phyloP scores from a whole-genome alignment of 2,113 vertebrate species.

The Corythornis madagascariensis region DNA sequence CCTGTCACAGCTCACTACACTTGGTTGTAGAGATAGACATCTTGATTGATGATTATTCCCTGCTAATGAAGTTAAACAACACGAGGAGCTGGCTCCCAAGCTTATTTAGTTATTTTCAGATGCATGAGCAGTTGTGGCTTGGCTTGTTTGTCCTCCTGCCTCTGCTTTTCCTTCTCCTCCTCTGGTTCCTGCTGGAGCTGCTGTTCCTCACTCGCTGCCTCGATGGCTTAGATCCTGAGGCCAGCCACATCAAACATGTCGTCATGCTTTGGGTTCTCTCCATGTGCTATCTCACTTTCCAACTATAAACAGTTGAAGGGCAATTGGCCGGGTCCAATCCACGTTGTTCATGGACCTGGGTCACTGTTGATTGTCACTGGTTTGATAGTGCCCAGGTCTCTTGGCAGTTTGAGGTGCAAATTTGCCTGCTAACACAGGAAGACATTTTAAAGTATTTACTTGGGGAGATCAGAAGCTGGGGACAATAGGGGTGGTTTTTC shows the following conservation, averaged over 20 bases:
- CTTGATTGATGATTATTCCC: neutral
- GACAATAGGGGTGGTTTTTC: neutral
- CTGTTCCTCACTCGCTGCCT: neutral
- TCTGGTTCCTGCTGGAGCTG: neutral
- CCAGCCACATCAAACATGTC: neutral
- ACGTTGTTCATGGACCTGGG: neutral
- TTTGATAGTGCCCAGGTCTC: rapidly evolving
- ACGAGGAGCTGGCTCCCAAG: neutral
- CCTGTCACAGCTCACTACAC: neutral
- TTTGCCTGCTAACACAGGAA: neutral
- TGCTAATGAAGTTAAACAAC: neutral
- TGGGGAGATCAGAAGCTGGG: neutral
- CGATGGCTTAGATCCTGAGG: neutral
- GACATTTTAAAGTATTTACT: neutral
- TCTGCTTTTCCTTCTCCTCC: neutral
- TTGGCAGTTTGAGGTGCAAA: neutral
- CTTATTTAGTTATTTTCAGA: neutral
- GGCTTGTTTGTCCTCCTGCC: neutral
- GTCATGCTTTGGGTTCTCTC: neutral
- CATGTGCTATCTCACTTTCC: neutral
- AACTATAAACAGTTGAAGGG: neutral
- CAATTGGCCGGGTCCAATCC: neutral
- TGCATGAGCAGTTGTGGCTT: neutral
- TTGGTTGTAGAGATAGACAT: neutral
- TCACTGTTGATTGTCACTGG: neutral